A percentile compares a stretch with the other conserved stretches of the same genome.
phyloP scores from a whole-genome alignment of 2,888 invertebrate species.

The Leptinotarsa tumamoca region DNA sequence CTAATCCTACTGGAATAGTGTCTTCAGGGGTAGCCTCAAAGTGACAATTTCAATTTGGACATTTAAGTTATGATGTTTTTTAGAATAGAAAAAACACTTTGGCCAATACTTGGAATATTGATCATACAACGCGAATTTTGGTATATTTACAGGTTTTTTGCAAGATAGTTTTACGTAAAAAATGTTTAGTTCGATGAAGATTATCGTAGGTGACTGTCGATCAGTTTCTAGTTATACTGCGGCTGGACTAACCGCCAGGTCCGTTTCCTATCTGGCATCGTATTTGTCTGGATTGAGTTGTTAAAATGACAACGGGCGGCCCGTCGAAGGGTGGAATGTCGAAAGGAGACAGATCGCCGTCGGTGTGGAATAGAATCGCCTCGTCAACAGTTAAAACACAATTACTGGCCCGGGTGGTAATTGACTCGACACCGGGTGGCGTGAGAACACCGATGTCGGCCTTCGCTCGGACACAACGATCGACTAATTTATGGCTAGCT shows the following conservation, averaged over 20 bases:
- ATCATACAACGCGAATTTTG: no score
- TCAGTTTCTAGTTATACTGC: background rate
- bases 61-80: no score
- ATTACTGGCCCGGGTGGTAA: constrained; percentile 55
- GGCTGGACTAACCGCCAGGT: background rate
- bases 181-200: background rate
- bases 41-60: no score
- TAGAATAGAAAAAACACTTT: no score
- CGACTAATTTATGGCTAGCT: constrained; percentile 52
- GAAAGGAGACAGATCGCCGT: constrained; percentile 44
- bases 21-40: no score
- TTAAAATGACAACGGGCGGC: constrained; percentile 48
- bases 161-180: background rate
- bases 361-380: constrained; percentile 52
- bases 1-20: no score
- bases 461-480: constrained; percentile 40
- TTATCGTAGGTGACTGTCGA: background rate
- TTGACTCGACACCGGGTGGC: constrained; percentile 54
- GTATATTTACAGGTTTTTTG: no score
- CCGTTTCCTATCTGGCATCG: constrained; percentile 48
- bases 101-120: no score
- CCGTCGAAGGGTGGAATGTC: constrained; percentile 50
- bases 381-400: constrained; percentile 53
- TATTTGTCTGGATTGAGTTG: constrained; percentile 53
- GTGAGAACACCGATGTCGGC: constrained; percentile 50